A percentile compares a stretch with the other conserved stretches of the same genome.
Evolutionary conservation across 2,797 vertebrate species (phyloP).

Genomic region (Sebastes matsubarae): DNA sequence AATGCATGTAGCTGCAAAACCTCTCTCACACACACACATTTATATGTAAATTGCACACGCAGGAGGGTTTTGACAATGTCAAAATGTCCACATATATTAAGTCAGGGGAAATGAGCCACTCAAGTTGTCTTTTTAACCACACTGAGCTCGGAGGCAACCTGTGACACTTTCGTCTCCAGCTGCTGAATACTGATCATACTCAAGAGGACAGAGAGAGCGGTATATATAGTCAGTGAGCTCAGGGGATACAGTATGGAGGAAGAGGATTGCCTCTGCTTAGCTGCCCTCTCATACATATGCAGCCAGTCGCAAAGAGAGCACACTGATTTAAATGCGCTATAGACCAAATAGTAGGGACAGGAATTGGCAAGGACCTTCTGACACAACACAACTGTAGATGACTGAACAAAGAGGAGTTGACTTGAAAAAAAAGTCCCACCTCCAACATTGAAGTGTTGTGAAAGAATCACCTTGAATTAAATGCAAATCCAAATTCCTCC

Average conservation of each 20-base stretch:
- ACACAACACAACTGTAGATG: not conserved
- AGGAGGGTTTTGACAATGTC: conserved; percentile 19
- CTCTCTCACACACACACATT: not conserved
- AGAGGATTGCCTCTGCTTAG: conserved; percentile 15
- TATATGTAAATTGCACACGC: conserved; percentile 16
- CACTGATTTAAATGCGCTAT: conserved; percentile 14
- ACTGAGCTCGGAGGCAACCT: conserved; percentile 32
- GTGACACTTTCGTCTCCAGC: conserved; percentile 36
- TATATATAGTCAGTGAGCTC: not conserved
- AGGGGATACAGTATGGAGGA: not conserved
- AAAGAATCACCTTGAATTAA: not conserved
- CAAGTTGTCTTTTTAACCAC: conserved; percentile 43
- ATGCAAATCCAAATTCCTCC: conserved; percentile 24
- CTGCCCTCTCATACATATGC: conserved; percentile 49
- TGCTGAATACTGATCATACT: conserved; percentile 57
- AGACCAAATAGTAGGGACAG: not conserved
- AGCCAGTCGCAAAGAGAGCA: conserved; percentile 10
- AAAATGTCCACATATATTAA: conserved; percentile 38
- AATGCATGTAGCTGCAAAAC: not conserved
- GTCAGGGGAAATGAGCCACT: conserved; percentile 35
- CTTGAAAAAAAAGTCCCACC: not conserved
- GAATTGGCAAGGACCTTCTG: not conserved
- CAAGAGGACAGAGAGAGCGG: not conserved
- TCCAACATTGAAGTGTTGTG: not conserved
- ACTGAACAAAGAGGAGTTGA: not conserved